Percentiles rank a stretch among this genome's conserved stretches.
Evolutionary conservation across 2,113 vertebrate species (phyloP).

Genomic region (Apodemus sylvaticus): DNA sequence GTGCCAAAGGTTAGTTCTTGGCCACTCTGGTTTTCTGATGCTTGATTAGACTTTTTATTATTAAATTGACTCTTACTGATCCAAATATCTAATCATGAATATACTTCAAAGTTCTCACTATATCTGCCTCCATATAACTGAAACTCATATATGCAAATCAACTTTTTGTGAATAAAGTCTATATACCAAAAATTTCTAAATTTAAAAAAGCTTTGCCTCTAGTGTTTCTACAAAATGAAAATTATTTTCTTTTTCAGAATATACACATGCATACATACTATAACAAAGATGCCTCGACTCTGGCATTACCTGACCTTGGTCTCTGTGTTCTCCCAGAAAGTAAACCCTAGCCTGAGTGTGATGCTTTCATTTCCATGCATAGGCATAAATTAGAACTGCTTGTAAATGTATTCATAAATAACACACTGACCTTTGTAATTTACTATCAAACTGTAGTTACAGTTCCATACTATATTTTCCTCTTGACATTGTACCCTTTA

Average conservation of each 20-base stretch:
- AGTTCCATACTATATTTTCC: neutral
- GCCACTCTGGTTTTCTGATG: neutral
- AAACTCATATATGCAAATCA: neutral
- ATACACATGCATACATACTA: neutral
- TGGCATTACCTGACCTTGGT: neutral
- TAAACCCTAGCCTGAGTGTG: neutral
- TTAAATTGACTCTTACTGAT: slow-evolving; percentile 36
- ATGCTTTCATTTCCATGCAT: neutral
- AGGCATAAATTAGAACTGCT: neutral
- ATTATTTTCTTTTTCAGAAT: neutral
- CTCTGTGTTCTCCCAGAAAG: neutral
- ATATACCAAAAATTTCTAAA: neutral
- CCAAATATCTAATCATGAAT: slow-evolving; percentile 29
- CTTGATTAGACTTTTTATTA: slow-evolving; percentile 6
- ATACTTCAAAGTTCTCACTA: slow-evolving; percentile 5
- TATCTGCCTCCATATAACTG: neutral
- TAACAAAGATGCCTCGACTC: neutral
- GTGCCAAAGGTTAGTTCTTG: slow-evolving; percentile 53
- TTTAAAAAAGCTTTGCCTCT: neutral
- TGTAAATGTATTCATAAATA: slow-evolving; percentile 4
- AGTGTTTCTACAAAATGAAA: neutral
- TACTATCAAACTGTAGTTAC: neutral
- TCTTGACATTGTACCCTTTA: neutral
- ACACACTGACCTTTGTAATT: neutral
- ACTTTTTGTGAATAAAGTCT: neutral